Base-by-base conservation (phyloP, 2,113 vertebrate species). In the Serinus canaria region DNA sequence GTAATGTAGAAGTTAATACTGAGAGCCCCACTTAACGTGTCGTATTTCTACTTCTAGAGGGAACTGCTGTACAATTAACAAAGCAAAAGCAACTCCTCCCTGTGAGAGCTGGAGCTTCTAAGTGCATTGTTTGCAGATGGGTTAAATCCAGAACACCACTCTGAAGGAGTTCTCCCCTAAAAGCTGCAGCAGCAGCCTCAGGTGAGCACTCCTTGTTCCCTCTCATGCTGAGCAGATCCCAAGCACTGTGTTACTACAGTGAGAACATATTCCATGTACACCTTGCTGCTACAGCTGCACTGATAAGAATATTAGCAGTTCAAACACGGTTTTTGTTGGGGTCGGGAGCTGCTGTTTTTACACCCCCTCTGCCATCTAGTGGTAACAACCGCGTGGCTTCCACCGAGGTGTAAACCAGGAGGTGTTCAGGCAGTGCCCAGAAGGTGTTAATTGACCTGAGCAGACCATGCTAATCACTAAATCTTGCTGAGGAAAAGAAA, bases 331-430 rank as follows among this genome's bases (percentile, higher is more conserved):
- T 15, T 4, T 15, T 4, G 22, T 1, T 1, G 14, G 59, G 33
- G 47, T 31, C 37, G 16, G 27, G 5, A 72, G 7, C 9, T 17
- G 13, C 74, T 7, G 72, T 94, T 95, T 15, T 56, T 92, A 87
- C 94, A 37, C 77, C 39, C 83, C 85, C 80, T 88, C 59, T 92
- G 97, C 98, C 97, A 97, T 85, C 98, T 98, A 96, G 90, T 94
- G 98, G 97, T 75, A 82, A 50, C 28, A 37, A 31, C 81, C 67
- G 18, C 47, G 3, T 4, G 12, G 13, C 7, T 6, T 5, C n/a
- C 70, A n/a, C 46, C 63, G 11, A 49, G 28, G 7, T 8, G 7
- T 0, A 28, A 83, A 27, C 13, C 19, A 1, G 0, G 18, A 52
- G 37, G n/a, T 2, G 44, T 18, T n/a, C 73, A 10, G 25, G 12